Evolutionary conservation across 2,888 invertebrate genomes (phyloP).

Genomic region (Euplexia lucipara): DNA sequence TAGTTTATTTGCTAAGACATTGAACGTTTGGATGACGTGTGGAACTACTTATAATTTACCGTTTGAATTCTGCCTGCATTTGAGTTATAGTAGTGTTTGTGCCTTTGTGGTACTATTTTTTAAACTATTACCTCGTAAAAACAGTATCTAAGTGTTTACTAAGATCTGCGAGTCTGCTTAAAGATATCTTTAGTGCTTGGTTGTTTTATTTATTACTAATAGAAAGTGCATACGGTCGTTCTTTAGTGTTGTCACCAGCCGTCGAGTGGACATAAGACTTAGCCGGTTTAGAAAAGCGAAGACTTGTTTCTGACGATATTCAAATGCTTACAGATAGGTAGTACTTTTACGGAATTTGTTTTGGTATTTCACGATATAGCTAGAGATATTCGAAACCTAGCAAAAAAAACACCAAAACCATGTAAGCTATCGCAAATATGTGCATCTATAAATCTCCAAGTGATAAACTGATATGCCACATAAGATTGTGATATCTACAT

Average conservation of each 20-base stretch:
- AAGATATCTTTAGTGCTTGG: not conserved
- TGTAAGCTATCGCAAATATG: conserved; percentile 29
- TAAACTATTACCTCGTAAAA: not conserved
- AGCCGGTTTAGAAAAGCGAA: conserved; percentile 16
- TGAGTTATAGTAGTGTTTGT: conserved; percentile 1
- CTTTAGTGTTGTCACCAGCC: not conserved
- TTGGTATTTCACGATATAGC: not conserved
- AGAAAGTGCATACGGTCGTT: conserved; percentile 3
- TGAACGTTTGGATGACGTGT: conserved; percentile 2
- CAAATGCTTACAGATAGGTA: not conserved
- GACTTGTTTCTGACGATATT: not conserved
- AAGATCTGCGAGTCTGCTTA: conserved; percentile 18
- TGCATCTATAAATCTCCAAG: conserved; percentile 24
- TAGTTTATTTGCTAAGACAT: conserved; percentile 32
- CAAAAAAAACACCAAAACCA: not conserved
- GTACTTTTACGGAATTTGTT: not conserved
- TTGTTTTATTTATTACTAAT: not conserved
- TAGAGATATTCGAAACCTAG: conserved; percentile 2
- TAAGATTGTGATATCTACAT: conserved; percentile 23
- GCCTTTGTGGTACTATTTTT: not conserved
- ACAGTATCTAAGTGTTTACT: not conserved
- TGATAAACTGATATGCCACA: conserved; percentile 35
- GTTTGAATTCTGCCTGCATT: conserved; percentile 10
- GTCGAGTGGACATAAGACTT: not conserved
- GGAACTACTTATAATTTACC: conserved; percentile 2